Base-by-base conservation (phyloP, 2,888 invertebrate species). In the Drosophila paucipuncta region DNA sequence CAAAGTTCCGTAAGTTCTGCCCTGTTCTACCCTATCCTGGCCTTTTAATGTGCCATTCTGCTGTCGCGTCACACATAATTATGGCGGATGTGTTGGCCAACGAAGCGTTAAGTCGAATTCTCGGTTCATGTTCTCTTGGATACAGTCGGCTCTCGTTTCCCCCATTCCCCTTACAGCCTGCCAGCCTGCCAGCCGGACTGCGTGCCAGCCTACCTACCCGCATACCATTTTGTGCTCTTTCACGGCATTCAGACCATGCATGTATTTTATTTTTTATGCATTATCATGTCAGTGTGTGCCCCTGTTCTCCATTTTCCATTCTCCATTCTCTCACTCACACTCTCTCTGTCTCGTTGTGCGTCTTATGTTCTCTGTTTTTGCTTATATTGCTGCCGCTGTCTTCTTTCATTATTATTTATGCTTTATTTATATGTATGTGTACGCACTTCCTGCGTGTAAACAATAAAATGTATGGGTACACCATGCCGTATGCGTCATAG, bases 401-500 rank as follows among this genome's bases (percentile, higher is more conserved):
- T 82, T 85, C 88, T 78, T 88, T 85, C 83, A 88, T 87, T 90
- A 87, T 87, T 87, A 90, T 90, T 90, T 90, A 88, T 90, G 89
- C 75, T 80, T 87, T 87, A 88, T 87, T 85, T 87, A 78, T 87
- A 83, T 90, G 81, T 68, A 43, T 68, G 49, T 85, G 78, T 85
- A 90, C 87, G 90, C 87, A 90, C 86, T 90, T 87, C 89, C 90
- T 82, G 76, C 50, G 63, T 78, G 85, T 82, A 73, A 82, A 85
- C 88, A 83, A 83, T 85, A 80, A 82, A 85, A 78, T 82, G 58
- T 80, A 63, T 71, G 68, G 68, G 79, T 66, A 72, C 76, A 82
- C 74, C 84, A 81, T 76, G 77, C 77, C 84, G 82, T 78, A 81
- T 85, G 79, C 87, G 86, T 89, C 86, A 87, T 79, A 55, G 61